phyloP scores from a whole-genome alignment of 2,888 invertebrate genomes.

The Melitaea athalia region DNA sequence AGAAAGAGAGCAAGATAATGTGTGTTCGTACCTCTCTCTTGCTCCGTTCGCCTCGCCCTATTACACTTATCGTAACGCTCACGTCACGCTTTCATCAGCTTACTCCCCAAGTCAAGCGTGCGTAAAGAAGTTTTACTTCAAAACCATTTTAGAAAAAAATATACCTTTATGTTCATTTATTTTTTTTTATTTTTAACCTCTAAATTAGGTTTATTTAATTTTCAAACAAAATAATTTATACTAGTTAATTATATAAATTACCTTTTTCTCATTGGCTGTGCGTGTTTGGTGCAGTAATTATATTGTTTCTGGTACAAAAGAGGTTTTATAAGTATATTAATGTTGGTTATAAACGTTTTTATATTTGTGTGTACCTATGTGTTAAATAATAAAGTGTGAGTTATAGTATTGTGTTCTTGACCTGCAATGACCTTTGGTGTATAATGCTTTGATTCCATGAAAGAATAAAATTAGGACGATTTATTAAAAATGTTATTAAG shows the following conservation, averaged over 20 bases:
- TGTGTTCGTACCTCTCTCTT: no score
- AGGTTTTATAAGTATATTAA: slow-evolving; percentile 25
- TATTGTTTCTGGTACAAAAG: slow-evolving; percentile 26
- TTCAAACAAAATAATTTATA: neutral
- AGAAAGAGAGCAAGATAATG: no score
- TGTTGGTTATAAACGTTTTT: slow-evolving; percentile 11
- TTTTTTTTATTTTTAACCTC: no score
- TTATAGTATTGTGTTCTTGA: slow-evolving; percentile 1
- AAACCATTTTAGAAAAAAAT: no score
- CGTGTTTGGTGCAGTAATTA: slow-evolving; percentile 25
- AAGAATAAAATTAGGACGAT: neutral
- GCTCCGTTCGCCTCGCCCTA: no score
- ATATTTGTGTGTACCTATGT: neutral
- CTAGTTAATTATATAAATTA: slow-evolving; percentile 17
- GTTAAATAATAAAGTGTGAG: slow-evolving; percentile 3
- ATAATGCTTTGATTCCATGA: slow-evolving; percentile 5
- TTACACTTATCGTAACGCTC: no score
- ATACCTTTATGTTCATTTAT: no score
- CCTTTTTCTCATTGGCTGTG: slow-evolving; percentile 9
- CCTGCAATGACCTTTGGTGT: neutral
- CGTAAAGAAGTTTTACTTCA: no score
- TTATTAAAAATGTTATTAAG: neutral
- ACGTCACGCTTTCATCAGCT: no score
- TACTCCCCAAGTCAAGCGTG: no score
- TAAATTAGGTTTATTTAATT: neutral